Evolutionary conservation across 2,797 vertebrate species (phyloP), one percentile per base, ranked within the genome.

Genomic region (Chiloscyllium punctatum): DNA sequence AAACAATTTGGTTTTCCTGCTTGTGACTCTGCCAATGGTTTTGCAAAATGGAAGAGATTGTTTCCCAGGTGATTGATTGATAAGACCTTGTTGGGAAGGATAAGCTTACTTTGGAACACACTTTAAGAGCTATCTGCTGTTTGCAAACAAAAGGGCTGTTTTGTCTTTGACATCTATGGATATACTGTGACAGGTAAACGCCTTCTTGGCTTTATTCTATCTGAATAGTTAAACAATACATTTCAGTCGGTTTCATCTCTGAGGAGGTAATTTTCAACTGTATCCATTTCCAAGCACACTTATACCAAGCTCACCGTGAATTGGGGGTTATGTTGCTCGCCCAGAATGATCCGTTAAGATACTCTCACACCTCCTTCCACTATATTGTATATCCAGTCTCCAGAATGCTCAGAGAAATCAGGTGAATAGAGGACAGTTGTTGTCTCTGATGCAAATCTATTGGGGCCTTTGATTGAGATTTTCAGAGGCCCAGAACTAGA

Each of bases 101-200:
- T 86, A 95, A 18, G 51, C 96, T 96, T 97, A 96, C 96, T 97
- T 96, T 96, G 8, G 30, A 87, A 96, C 96, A 96, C 96, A 96
- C 96, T 97, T 96, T 95, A 96, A 97, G 96, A 97, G 96, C 96
- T 96, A 96, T 96, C 97, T 96, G 96, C 96, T 97, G 96, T 98
- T 97, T 97, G 97, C 97, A 98, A 98, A 98, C 96, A 98, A 72
- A 97, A 96, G 96, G 96, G 96, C 97, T 96, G 72, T 94, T 95
- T 96, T 97, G 97, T 96, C 96, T 95, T 96, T 96, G 96, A 97
- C 96, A 96, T 97, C 95, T 96, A 0, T 95, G 96, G 97, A 97
- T 97, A 97, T 96, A 96, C 96, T 96, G 74, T 94, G 96, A 97
- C 97, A 98, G 97, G 97, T 98, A 97, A 97, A 97, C 96, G 97